Evolutionary conservation across 2,888 invertebrate genomes (phyloP).

Genomic region (Copidosoma aretas): DNA sequence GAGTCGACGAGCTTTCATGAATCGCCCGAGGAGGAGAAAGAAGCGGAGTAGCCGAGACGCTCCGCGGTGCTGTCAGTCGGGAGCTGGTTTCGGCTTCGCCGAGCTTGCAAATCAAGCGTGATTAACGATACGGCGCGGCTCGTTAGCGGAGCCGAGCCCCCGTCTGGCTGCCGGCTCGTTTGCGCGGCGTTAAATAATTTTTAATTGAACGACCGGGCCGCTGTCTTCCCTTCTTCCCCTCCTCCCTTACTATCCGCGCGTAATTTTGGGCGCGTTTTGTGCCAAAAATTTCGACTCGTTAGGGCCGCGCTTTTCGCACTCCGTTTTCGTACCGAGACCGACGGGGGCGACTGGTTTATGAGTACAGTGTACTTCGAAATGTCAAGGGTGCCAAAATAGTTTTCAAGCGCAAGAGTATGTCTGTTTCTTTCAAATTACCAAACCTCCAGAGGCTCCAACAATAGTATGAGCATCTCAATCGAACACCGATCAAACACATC

Average conservation of each 20-base stretch:
- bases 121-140: slow-evolving; percentile 40
- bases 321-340: slow-evolving; percentile 9
- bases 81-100: slow-evolving; percentile 25
- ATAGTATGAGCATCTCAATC: too few species aligned
- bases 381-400: too few species aligned
- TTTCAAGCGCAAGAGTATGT: too few species aligned
- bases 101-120: slow-evolving; percentile 42
- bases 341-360: too few species aligned
- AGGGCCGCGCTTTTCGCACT: slow-evolving; percentile 14
- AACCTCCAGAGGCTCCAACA: too few species aligned
- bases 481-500: too few species aligned
- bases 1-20: slow-evolving; percentile 29
- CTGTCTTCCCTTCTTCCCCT: background rate
- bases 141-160: slow-evolving; percentile 36
- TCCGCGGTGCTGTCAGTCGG: slow-evolving; percentile 35
- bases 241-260: background rate
- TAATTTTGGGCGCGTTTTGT: slow-evolving; percentile 1
- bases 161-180: slow-evolving; percentile 20
- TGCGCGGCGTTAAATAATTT: slow-evolving; percentile 38
- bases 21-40: slow-evolving; percentile 22
- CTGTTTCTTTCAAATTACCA: too few species aligned
- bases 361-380: too few species aligned
- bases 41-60: too few species aligned
- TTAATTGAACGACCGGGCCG: slow-evolving; percentile 35
- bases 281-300: slow-evolving; percentile 6